A percentile compares a stretch with the other conserved stretches of the same genome.
phyloP scores from a whole-genome alignment of 2,888 invertebrate genomes.

The Calliphora vomitoria region DNA sequence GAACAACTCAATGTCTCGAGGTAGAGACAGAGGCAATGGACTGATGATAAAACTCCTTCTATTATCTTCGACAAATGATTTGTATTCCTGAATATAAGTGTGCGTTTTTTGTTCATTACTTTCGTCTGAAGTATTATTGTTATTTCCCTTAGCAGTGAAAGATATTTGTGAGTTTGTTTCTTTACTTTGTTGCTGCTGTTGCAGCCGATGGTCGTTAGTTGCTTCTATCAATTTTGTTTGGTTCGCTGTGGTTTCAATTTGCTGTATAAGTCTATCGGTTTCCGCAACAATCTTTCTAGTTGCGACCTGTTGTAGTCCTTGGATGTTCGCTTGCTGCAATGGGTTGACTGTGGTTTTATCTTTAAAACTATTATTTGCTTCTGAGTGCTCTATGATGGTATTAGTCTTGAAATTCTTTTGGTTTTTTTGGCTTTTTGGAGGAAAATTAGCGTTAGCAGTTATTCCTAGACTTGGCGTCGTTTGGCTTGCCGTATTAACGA shows the following conservation, averaged over 20 bases:
- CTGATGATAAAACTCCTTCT: slow-evolving; percentile 14
- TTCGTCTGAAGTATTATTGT: slow-evolving; percentile 17
- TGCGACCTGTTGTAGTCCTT: background rate
- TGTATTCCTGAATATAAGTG: slow-evolving; percentile 70
- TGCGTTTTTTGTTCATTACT: slow-evolving; percentile 31
- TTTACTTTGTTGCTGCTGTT: background rate
- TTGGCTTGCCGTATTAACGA: slow-evolving; percentile 45
- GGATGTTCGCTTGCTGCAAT: background rate
- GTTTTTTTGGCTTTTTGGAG: slow-evolving; percentile 28
- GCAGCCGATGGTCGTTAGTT: background rate
- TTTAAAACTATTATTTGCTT: background rate
- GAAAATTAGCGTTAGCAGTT: background rate
- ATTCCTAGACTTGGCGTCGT: slow-evolving; percentile 66
- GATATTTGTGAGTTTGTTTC: background rate
- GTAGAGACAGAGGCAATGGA: slow-evolving; percentile 4
- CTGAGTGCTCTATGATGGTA: background rate
- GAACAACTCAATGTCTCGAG: background rate
- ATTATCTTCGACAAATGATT: slow-evolving; percentile 65
- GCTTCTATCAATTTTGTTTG: background rate
- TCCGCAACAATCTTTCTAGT: background rate
- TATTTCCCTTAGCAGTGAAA: background rate
- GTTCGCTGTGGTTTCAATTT: background rate
- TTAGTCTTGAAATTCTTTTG: background rate
- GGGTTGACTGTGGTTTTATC: background rate
- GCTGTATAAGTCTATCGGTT: slow-evolving; percentile 10